Percentiles rank a stretch among this genome's conserved stretches.
Evolutionary conservation across 2,113 vertebrate genomes (phyloP).

Genomic region (Platysteira castanea): DNA sequence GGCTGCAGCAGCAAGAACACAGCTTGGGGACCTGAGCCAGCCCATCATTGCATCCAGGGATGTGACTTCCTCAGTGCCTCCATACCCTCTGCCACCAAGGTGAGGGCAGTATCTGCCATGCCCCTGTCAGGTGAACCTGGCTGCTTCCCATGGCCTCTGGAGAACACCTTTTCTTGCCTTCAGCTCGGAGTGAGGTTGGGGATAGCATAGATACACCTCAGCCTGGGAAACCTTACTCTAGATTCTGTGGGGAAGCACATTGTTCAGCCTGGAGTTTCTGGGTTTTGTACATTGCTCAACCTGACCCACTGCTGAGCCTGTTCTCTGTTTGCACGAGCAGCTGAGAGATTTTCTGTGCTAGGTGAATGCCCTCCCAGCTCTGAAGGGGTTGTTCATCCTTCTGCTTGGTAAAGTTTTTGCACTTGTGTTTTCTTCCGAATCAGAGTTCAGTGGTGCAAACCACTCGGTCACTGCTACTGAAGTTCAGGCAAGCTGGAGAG

Average conservation of each 20-base stretch:
- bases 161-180: not conserved
- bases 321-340: not conserved
- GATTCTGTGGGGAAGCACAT: accelerated
- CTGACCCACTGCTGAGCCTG: not conserved
- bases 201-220: not conserved
- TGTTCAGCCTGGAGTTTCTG: not conserved
- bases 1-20: not conserved
- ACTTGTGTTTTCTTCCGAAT: not conserved
- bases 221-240: not conserved
- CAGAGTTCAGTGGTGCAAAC: not conserved
- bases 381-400: not conserved
- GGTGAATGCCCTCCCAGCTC: not conserved
- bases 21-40: not conserved
- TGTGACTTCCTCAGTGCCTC: not conserved
- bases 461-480: not conserved
- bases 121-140: not conserved
- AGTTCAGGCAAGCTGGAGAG: not conserved
- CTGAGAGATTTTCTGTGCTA: not conserved
- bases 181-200: not conserved
- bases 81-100: not conserved
- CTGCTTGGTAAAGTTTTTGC: not conserved
- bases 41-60: accelerated
- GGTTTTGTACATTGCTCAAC: not conserved
- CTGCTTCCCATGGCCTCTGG: not conserved
- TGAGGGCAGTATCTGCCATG: not conserved